Conservation (phyloP, 2,888 invertebrate genomes). For the Polydrusus tereticollis region DNA sequence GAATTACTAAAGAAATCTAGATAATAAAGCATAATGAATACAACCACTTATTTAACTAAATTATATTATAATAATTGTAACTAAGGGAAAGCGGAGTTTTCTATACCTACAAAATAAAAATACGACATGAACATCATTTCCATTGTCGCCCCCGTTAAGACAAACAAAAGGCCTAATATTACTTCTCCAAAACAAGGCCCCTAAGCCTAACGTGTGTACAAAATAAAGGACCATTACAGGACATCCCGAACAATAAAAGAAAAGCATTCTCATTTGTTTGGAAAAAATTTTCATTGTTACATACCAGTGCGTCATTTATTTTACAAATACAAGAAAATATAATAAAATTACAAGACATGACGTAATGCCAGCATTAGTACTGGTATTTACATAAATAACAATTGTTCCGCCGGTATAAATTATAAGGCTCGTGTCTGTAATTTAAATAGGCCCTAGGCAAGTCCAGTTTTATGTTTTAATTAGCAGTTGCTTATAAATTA, state of each 20-base stretch:
- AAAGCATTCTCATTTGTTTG: background rate
- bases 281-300: background rate
- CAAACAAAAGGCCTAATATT: too few relatives aligned
- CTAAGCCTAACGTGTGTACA: too few relatives aligned
- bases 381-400: constrained; percentile 7
- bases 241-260: background rate
- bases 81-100: too few relatives aligned
- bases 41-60: too few relatives aligned
- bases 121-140: too few relatives aligned
- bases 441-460: background rate
- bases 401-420: constrained; percentile 11
- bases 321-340: constrained; percentile 3
- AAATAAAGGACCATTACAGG: background rate
- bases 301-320: background rate
- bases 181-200: too few relatives aligned
- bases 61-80: too few relatives aligned
- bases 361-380: background rate
- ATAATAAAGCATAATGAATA: too few relatives aligned
- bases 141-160: too few relatives aligned
- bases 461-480: background rate
- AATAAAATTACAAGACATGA: constrained; percentile 6
- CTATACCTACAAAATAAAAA: too few relatives aligned
- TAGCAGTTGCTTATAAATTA: too few relatives aligned
- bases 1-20: too few relatives aligned
- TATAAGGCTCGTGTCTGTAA: background rate